phyloP scores from a whole-genome alignment of 2,113 vertebrate genomes.

The human region DNA sequence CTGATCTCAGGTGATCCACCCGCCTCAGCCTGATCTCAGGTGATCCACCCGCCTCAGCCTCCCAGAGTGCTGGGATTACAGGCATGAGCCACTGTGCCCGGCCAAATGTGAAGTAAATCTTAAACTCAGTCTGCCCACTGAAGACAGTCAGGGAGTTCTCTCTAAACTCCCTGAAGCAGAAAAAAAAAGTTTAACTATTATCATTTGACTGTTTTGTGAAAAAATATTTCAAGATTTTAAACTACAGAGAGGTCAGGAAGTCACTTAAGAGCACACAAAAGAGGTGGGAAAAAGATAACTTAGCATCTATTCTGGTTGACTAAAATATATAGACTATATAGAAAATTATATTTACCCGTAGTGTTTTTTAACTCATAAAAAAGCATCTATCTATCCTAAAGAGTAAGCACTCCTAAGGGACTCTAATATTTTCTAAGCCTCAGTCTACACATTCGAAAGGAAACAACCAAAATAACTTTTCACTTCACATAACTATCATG shows the following conservation, averaged over 20 bases:
- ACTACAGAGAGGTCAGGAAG: neutral
- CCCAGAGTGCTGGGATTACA: no score
- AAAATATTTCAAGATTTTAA: neutral
- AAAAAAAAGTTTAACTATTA: neutral
- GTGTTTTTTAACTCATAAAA: neutral
- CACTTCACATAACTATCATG: neutral
- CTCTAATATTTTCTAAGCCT: neutral
- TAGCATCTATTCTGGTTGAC: neutral
- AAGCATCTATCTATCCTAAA: conserved; percentile 1
- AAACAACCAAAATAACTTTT: conserved; percentile 42
- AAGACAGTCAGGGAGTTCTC: neutral
- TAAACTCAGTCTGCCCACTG: neutral
- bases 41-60: no score
- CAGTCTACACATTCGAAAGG: neutral
- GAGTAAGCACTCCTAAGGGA: neutral
- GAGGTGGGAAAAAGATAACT: neutral
- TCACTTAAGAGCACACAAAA: neutral
- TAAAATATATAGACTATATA: neutral
- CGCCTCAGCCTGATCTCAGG: no score
- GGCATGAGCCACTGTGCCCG: no score
- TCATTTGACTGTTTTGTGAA: neutral
- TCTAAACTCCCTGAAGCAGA: neutral
- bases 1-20: no score
- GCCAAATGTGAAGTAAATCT: conserved; percentile 27
- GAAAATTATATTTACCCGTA: neutral